Evolutionary conservation across 2,113 vertebrate species (phyloP).

Genomic region (Galemys pyrenaicus): DNA sequence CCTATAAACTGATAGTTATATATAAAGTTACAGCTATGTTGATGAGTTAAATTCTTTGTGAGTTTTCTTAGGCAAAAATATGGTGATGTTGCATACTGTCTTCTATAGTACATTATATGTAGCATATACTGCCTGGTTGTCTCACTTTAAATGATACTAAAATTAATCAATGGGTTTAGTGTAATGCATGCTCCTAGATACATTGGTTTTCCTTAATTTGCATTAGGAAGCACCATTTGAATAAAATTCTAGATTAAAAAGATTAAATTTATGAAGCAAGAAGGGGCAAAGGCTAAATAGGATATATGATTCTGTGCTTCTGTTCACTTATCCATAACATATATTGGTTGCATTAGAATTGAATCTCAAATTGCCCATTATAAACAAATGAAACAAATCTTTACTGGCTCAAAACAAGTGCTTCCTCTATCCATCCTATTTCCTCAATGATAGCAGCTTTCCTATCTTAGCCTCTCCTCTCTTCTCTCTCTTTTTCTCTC

Average conservation of each 20-base stretch:
- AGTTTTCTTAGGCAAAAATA: background rate
- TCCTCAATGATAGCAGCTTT: background rate
- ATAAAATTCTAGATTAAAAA: slow-evolving; percentile 41
- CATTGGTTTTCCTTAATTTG: slow-evolving; percentile 39
- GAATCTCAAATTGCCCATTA: background rate
- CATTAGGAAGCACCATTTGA: background rate
- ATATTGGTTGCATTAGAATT: slow-evolving; percentile 30
- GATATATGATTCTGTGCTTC: background rate
- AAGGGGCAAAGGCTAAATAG: background rate
- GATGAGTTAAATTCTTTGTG: background rate
- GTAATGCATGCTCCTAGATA: background rate
- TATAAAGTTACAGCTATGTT: background rate
- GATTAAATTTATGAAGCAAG: slow-evolving; percentile 7
- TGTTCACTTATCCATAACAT: slow-evolving; percentile 16
- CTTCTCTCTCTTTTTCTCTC: background rate
- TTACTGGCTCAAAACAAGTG: background rate
- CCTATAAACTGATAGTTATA: background rate
- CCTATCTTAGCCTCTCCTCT: background rate
- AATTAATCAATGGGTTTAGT: slow-evolving; percentile 26
- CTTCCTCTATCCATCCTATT: background rate
- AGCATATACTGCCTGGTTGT: background rate
- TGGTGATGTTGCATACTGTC: background rate
- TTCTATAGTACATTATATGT: background rate
- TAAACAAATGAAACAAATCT: background rate
- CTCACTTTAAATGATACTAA: slow-evolving; percentile 20